phyloP scores from a whole-genome alignment of 1,140 invertebrate species.

The Laupala kohalensis region DNA sequence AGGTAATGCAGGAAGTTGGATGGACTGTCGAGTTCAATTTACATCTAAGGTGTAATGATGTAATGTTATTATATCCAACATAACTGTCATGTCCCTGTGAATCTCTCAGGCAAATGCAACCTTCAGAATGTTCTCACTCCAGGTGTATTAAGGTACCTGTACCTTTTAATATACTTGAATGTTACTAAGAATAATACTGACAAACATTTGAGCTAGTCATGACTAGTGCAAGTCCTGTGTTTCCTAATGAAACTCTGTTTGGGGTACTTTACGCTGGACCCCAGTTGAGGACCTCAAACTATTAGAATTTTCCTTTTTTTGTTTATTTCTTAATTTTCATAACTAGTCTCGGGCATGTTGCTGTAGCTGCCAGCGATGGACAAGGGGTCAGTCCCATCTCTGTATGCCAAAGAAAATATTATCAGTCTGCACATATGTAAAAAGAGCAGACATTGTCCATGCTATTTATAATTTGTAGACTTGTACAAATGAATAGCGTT shows the following conservation, averaged over 20 bases:
- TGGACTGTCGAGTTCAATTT: neutral
- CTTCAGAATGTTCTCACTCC: conserved; percentile 16
- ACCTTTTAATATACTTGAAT: conserved; percentile 9
- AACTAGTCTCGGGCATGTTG: conserved; percentile 5
- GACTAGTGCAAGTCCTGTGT: conserved; percentile 23
- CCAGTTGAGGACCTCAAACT: conserved; percentile 6
- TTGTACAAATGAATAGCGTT: neutral
- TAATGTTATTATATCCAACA: neutral
- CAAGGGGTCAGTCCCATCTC: neutral
- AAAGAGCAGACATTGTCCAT: neutral
- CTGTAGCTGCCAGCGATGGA: neutral
- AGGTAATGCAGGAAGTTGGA: neutral
- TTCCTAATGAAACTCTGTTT: conserved; percentile 15
- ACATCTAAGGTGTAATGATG: neutral
- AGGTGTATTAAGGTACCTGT: conserved; percentile 15
- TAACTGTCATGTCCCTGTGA: neutral
- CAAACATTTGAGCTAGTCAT: conserved; percentile 20
- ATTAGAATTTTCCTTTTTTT: conserved; percentile 6
- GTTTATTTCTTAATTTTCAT: neutral
- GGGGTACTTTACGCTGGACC: neutral
- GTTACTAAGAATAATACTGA: conserved; percentile 9
- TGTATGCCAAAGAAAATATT: neutral
- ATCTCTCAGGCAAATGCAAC: conserved; percentile 14
- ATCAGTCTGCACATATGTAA: neutral
- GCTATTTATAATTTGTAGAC: neutral